These are phyloP conservation scores for Phengaris arion DNA, from an alignment of 2,888 invertebrate genomes.

Conservation along the genomic window DNA sequence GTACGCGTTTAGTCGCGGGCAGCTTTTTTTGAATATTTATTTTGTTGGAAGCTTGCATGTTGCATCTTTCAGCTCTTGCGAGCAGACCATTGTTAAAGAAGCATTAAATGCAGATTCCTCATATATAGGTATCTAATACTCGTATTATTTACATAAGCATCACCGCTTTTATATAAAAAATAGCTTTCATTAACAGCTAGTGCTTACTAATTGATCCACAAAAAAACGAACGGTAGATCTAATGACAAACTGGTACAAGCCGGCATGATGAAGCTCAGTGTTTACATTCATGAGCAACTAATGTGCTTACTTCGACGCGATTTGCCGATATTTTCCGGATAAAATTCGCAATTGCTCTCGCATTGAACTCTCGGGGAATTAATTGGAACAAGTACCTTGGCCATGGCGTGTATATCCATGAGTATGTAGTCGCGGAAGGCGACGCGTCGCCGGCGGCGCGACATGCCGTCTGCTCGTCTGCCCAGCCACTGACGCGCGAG, in stretches of 20 bases:
- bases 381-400: constrained; percentile 57
- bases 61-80: too few relatives aligned
- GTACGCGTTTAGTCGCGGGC: too few relatives aligned
- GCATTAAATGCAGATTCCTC: too few relatives aligned
- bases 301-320: constrained; percentile 1
- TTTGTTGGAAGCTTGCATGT: too few relatives aligned
- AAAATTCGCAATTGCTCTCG: not conserved
- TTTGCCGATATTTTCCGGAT: not conserved
- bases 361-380: constrained; percentile 3
- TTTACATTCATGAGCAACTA: constrained; percentile 16
- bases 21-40: too few relatives aligned
- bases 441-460: constrained; percentile 72
- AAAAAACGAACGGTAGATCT: not conserved
- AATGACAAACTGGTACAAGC: constrained; percentile 15
- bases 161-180: not conserved
- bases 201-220: not conserved
- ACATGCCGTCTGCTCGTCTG: constrained; percentile 58
- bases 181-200: not conserved
- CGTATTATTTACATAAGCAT: not conserved
- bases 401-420: constrained; percentile 73
- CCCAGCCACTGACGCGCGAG: constrained; percentile 56
- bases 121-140: too few relatives aligned
- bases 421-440: constrained; percentile 73
- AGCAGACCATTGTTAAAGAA: too few relatives aligned
- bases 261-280: not conserved